These are phyloP conservation scores for Laodelphax striatellus DNA, from an alignment of 1,140 invertebrate genomes.

Conservation along the genomic window DNA sequence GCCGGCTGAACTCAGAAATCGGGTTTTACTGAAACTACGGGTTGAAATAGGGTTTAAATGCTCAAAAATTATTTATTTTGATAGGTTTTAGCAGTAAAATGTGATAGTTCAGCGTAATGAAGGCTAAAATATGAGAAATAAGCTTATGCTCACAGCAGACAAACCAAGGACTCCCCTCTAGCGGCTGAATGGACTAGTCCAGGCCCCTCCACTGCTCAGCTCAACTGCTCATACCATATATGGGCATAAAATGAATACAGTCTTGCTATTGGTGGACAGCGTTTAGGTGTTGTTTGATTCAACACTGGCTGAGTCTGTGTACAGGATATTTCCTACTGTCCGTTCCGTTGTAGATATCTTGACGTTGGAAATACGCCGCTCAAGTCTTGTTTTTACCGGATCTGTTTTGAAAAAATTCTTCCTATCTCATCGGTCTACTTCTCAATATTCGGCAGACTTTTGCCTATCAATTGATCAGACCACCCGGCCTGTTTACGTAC, in stretches of 20 bases:
- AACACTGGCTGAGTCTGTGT: slow-evolving; percentile 8
- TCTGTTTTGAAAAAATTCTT: neutral
- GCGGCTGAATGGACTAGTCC: slow-evolving; percentile 34
- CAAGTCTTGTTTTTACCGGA: neutral
- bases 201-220: slow-evolving; percentile 30
- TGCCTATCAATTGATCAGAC: too few species aligned
- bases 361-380: neutral
- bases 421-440: too few species aligned
- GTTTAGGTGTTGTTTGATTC: slow-evolving; percentile 15
- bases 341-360: neutral
- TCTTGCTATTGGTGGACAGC: slow-evolving; percentile 44
- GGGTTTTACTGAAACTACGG: neutral
- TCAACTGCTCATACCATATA: slow-evolving; percentile 59
- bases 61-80: neutral
- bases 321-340: neutral
- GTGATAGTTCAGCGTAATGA: neutral
- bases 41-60: neutral
- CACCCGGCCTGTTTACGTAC: too few species aligned
- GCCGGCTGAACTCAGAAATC: slow-evolving; percentile 15
- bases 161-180: slow-evolving; percentile 19
- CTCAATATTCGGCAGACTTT: too few species aligned
- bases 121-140: neutral
- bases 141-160: neutral
- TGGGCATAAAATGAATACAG: slow-evolving; percentile 57
- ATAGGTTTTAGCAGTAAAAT: neutral